Base-by-base conservation (phyloP, 2,888 invertebrate genomes). In the Dynastes maya region DNA sequence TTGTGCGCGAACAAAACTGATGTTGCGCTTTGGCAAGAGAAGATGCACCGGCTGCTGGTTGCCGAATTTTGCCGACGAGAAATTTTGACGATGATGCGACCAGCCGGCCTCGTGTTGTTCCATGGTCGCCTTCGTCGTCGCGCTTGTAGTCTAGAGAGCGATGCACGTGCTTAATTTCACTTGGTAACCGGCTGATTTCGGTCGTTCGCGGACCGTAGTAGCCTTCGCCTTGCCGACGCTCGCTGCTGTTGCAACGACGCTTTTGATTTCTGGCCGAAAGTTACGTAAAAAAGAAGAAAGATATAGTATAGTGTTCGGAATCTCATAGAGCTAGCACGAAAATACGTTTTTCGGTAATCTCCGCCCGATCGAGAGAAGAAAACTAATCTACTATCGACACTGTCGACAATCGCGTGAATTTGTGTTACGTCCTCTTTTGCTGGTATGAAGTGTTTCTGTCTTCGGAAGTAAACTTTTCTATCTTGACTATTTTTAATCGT, bases 81-180 rank as follows among this genome's bases (percentile, higher is more conserved):
- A 78, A 78, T 78, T 78, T 78, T 27, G 74, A 65, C 51, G 63
- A 13, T 63, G 63, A 29, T 58, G 55, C 55, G 55, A 9, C 16
- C n/a, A 58, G 55, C 55, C 55, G 16, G 65, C 40, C 64, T 32
- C 64, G 37, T 37, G 65, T 67, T 67, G 16, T 45, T 68, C 49
- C 51, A 29, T 68, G 68, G 68, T 32, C 63, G 63, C 29, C 68
- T 68, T 68, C 68, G 11, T 27, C 68, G 51, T 49, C 68, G 68
- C 27, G 13, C 13, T 63, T 13, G 22, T 58, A 58, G 22, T 58
- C 63, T 29, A 45, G 45, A 45, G 11, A 45, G 65, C 75, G 76
- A 82, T 80, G 82, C 84, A 84, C 84, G 84, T 84, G 84, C 82
- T 84, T 80, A 67, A 82, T 80, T 82, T 83, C 82, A 81, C 81